These are phyloP conservation scores for Trachelus stipa DNA, from an alignment of 2,888 invertebrate species.

Conservation along the genomic window DNA sequence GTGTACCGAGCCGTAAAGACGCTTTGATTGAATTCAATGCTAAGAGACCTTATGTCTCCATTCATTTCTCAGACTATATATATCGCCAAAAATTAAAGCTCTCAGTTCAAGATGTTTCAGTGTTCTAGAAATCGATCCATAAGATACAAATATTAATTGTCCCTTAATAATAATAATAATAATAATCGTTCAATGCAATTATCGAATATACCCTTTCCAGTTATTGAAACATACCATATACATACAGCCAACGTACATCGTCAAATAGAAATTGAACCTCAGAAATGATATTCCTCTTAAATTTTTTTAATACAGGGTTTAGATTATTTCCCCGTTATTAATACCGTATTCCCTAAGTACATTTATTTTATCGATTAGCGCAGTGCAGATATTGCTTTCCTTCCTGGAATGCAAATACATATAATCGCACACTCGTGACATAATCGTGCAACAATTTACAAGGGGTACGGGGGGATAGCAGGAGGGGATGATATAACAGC, in stretches of 20 bases:
- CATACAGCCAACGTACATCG: no score
- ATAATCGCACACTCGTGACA: no score
- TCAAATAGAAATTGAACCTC: no score
- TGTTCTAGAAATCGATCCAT: background rate
- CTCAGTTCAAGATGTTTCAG: background rate
- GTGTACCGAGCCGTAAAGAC: constrained; percentile 57
- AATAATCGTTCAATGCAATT: background rate
- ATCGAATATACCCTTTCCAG: background rate
- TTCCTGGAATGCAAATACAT: no score
- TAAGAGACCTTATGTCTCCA: constrained; percentile 28
- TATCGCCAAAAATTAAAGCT: background rate
- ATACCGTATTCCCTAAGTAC: no score
- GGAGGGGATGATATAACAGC: background rate
- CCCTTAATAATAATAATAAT: background rate
- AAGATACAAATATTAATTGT: no score
- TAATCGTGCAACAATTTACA: constrained; percentile 1
- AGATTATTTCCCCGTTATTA: no score
- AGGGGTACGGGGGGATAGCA: background rate
- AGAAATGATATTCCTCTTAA: no score
- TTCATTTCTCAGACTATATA: constrained; percentile 10
- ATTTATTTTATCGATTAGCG: no score
- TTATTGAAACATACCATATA: background rate
- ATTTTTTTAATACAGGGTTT: no score
- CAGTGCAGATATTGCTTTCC: no score
- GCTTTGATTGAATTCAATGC: constrained; percentile 57